A percentile compares a stretch with the other conserved stretches of the same genome.
phyloP scores from a whole-genome alignment of 2,113 vertebrate species.

The Tauraco erythrolophus region DNA sequence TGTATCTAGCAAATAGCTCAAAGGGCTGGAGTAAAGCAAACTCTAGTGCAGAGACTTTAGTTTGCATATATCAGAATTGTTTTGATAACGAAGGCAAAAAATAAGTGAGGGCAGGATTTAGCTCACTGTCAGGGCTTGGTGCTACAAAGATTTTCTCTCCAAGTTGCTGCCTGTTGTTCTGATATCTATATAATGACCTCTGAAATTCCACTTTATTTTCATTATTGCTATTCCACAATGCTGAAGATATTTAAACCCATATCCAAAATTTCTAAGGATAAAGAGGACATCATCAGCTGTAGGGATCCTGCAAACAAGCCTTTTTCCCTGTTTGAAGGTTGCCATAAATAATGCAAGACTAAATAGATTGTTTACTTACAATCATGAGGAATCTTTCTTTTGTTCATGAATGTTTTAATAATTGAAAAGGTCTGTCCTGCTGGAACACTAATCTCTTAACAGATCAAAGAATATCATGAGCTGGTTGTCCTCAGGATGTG shows the following conservation, averaged over 20 bases:
- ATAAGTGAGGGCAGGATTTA: neutral
- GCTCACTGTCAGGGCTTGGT: neutral
- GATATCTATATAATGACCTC: neutral
- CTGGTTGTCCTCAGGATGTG: neutral
- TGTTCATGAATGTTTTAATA: conserved; percentile 30
- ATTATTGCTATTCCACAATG: neutral
- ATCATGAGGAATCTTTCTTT: neutral
- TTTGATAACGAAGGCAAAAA: neutral
- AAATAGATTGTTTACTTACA: neutral
- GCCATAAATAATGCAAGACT: conserved; percentile 31
- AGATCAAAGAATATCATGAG: neutral
- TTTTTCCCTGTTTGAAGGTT: neutral
- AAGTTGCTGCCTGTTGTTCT: neutral
- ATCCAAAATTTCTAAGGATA: neutral
- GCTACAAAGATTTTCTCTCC: neutral
- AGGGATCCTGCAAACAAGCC: neutral
- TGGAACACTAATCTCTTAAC: neutral
- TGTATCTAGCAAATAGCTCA: neutral
- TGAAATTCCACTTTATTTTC: neutral
- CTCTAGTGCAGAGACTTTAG: neutral
- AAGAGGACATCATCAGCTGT: neutral
- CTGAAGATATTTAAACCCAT: neutral
- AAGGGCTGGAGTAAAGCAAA: neutral
- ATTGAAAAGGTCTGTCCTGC: conserved; percentile 2
- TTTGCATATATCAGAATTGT: neutral